Conservation (phyloP, 2,888 invertebrate species). For the Anodontia alba region DNA sequence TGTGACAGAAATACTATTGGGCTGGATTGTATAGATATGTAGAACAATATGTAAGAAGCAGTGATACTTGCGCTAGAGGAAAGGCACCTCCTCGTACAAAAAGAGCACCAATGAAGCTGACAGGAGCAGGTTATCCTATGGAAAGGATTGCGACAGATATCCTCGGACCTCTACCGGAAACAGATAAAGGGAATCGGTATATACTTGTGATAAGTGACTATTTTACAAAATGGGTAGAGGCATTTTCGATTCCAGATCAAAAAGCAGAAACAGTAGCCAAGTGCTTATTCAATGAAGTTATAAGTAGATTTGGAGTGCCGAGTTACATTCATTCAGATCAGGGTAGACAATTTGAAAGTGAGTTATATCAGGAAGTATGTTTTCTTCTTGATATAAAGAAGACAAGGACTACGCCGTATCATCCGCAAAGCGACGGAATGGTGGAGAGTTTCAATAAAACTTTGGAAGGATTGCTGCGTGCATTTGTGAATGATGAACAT, state of each 20-base stretch:
- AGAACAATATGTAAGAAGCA: slow-evolving; percentile 1
- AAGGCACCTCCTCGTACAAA: slow-evolving; percentile 14
- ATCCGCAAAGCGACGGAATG: slow-evolving; percentile 11
- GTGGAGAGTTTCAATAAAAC: neutral
- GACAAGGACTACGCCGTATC: slow-evolving; percentile 6
- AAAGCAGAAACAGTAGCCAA: no score
- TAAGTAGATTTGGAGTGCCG: slow-evolving; percentile 8
- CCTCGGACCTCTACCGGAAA: slow-evolving; percentile 2
- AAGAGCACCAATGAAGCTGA: slow-evolving; percentile 2
- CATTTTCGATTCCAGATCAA: slow-evolving; percentile 9
- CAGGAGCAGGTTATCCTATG: slow-evolving; percentile 11
- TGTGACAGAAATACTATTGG: neutral
- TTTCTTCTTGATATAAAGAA: slow-evolving; percentile 12
- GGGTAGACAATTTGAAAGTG: no score
- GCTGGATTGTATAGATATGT: neutral
- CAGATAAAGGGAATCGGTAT: slow-evolving; percentile 9
- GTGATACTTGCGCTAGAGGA: slow-evolving; percentile 1
- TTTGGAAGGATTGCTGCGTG: slow-evolving; percentile 7
- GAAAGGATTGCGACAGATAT: slow-evolving; percentile 12
- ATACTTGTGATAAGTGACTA: slow-evolving; percentile 7
- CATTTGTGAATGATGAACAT: slow-evolving; percentile 10
- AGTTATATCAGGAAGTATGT: slow-evolving; percentile 8
- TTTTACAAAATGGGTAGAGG: no score
- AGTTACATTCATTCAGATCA: slow-evolving; percentile 11
- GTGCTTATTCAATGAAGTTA: neutral